These are phyloP conservation scores for Phrynocephalus forsythii DNA, from an alignment of 2,797 vertebrate genomes.

Conservation along the genomic window DNA sequence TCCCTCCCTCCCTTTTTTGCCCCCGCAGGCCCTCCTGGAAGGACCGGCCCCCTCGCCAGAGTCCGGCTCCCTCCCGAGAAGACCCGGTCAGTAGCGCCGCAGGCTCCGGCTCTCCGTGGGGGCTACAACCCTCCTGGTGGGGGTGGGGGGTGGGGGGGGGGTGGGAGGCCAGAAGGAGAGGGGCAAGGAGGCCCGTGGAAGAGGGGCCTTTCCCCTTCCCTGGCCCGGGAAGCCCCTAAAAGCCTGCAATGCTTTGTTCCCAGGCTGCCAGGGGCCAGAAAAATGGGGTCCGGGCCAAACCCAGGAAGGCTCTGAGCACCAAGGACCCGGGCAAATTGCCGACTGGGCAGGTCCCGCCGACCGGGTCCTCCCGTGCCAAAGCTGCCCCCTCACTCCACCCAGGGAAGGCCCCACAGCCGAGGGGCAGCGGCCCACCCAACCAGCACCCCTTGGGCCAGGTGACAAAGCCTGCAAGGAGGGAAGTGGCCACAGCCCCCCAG, in stretches of 20 bases:
- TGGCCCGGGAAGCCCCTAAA: too few relatives aligned
- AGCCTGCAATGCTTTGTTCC: conserved; percentile 47
- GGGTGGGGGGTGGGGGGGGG: neutral
- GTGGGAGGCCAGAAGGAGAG: neutral
- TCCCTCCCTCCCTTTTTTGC: neutral
- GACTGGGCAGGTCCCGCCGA: too few relatives aligned
- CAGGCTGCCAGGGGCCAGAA: conserved; percentile 51
- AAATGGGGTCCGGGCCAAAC: too few relatives aligned
- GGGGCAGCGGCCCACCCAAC: too few relatives aligned
- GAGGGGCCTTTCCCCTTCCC: too few relatives aligned
- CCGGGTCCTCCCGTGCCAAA: too few relatives aligned
- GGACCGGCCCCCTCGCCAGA: conserved; percentile 56
- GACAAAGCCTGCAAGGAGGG: neutral
- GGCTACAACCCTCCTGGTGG: too few relatives aligned
- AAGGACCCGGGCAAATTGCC: too few relatives aligned
- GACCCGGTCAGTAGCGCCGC: conserved; percentile 40
- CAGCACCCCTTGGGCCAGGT: neutral
- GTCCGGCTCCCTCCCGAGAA: conserved; percentile 1
- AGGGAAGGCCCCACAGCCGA: neutral
- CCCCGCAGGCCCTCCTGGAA: conserved; percentile 72
- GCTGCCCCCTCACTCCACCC: too few relatives aligned
- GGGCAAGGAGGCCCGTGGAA: neutral
- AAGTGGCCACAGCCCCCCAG: neutral
- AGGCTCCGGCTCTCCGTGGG: neutral
- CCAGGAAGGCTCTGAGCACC: neutral